Conservation (phyloP, 2,888 invertebrate species). For the Patella pellucida region DNA sequence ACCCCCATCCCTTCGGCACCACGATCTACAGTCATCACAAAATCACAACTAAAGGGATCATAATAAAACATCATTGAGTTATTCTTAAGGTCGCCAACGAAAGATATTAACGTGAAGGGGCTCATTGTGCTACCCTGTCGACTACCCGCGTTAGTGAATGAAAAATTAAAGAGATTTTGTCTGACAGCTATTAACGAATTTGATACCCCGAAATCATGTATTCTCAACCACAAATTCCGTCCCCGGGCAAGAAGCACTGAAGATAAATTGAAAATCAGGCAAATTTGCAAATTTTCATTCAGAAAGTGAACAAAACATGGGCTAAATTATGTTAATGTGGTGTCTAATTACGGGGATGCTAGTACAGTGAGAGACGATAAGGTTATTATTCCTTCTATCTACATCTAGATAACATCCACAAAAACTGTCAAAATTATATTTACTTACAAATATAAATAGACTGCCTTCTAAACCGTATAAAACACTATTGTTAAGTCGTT, state of each 20-base stretch:
- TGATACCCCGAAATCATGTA: conserved; percentile 2
- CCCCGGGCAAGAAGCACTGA: background rate
- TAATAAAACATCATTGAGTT: conserved; percentile 3
- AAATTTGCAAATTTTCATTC: conserved; percentile 9
- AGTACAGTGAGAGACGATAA: too few relatives aligned
- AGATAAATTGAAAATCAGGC: background rate
- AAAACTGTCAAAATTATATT: too few relatives aligned
- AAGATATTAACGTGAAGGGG: conserved; percentile 6
- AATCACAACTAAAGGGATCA: background rate
- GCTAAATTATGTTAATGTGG: conserved; percentile 9
- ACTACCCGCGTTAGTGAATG: background rate
- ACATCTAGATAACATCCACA: too few relatives aligned
- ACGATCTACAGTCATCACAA: background rate
- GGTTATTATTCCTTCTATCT: too few relatives aligned
- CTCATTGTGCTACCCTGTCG: background rate
- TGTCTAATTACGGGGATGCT: background rate
- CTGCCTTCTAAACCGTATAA: too few relatives aligned
- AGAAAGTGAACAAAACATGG: background rate
- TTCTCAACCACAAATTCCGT: background rate
- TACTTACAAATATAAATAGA: too few relatives aligned
- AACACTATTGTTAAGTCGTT: too few relatives aligned
- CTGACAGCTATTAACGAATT: conserved; percentile 9
- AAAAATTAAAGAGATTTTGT: background rate
- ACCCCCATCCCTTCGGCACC: background rate
- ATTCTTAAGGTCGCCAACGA: background rate